Conservation (phyloP, 2,888 invertebrate species). For the Noctua comes region DNA sequence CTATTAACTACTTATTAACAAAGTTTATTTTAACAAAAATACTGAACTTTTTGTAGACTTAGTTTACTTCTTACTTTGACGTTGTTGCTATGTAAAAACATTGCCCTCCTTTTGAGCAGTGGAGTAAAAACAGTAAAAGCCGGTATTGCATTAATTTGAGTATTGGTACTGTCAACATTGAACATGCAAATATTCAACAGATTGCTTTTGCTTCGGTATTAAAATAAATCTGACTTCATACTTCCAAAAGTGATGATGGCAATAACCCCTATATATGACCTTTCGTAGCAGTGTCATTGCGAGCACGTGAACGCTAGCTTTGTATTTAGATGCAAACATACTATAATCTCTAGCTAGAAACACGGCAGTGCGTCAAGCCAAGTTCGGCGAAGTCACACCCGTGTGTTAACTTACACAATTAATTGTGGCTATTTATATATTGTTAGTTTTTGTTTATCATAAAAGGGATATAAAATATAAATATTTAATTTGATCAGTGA, state of each 20-base stretch:
- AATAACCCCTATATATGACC: conserved; percentile 4
- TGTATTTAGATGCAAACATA: neutral
- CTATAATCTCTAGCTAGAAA: neutral
- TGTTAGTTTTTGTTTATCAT: neutral
- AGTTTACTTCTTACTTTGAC: neutral
- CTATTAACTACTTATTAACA: neutral
- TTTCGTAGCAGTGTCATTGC: neutral
- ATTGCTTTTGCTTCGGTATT: neutral
- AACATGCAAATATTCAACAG: neutral
- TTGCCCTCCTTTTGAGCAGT: neutral
- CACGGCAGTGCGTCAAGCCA: neutral
- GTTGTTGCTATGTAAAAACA: neutral
- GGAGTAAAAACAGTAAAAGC: neutral
- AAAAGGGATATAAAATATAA: too few relatives aligned
- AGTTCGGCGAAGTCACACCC: neutral
- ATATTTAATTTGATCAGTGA: neutral
- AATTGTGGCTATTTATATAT: neutral
- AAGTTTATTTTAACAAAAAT: neutral
- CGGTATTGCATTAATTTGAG: neutral
- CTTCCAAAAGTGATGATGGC: neutral
- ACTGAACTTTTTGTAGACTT: too few relatives aligned
- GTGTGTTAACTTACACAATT: neutral
- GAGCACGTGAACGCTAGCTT: neutral
- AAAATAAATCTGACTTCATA: conserved; percentile 26
- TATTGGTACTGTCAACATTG: neutral